Evolutionary conservation across 2,797 vertebrate species (phyloP), one percentile per base, ranked within the genome.

Genomic region (Phoxinus dragarum): DNA sequence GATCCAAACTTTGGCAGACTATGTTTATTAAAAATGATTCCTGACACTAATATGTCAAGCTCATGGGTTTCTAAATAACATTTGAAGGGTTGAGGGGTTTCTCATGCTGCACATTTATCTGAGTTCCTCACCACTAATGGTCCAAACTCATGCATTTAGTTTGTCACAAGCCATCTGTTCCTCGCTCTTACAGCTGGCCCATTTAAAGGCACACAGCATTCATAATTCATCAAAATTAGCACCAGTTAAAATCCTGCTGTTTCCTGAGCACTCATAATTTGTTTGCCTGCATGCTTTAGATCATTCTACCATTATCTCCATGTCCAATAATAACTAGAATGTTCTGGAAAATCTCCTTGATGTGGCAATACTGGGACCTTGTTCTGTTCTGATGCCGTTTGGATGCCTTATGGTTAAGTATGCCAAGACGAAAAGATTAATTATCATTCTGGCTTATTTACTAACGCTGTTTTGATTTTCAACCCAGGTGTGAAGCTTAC

Each of bases 161-260:
- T 78, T 86, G 73, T 88, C 81, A 80, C 78, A 74, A 82, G 73
- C 78, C 47, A 73, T 86, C 86, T 87, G 84, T 80, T 81, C 71
- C 67, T 81, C 59, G 81, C 44, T 79, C 82, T 86, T 76, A 85
- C 88, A 88, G 86, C 67, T 89, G 87, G 76, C 19, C 81, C 61
- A 72, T 84, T 84, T 82, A 87, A 88, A 88, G 59, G 66, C 76
- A 82, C 80, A 82, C 76, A 17, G 27, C 73, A 14, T 87, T 87
- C 81, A 90, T 85, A 86, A 89, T 88, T 85, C 49, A 88, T 91
- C 86, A 82, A 84, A 81, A 89, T 89, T 86, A 85, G 61, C 82
- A 85, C 83, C 82, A 77, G 54, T 89, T 88, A 85, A 90, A 88
- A 85, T 80, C 82, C 31, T 77, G 86, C 84, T 90, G 82, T 88